Conservation (phyloP, 2,113 vertebrate genomes). For the Nannospalax galili region DNA sequence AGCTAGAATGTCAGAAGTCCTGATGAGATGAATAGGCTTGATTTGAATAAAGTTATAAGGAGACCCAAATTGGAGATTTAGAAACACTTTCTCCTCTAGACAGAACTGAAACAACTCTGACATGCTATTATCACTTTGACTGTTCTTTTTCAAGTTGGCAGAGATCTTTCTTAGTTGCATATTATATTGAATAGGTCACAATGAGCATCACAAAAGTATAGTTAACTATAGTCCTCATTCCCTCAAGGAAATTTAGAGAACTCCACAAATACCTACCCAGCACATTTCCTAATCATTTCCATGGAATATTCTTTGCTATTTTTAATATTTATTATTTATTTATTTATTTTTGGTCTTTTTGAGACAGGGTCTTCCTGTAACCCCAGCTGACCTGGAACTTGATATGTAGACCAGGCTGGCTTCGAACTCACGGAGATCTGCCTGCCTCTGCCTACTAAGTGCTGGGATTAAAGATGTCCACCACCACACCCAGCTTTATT, state of each 20-base stretch:
- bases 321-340: too few species aligned
- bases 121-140: not conserved
- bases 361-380: too few species aligned
- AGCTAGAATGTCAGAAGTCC: not conserved
- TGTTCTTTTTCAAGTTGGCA: conserved; percentile 32
- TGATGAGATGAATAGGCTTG: too few species aligned
- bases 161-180: conserved; percentile 27
- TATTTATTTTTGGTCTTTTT: too few species aligned
- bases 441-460: too few species aligned
- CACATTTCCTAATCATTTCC: conserved; percentile 42
- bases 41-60: not conserved
- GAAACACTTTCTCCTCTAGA: not conserved
- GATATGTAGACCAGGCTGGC: too few species aligned
- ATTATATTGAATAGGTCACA: conserved; percentile 35
- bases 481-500: too few species aligned
- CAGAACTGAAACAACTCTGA: not conserved
- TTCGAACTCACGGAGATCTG: too few species aligned
- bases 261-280: conserved; percentile 44
- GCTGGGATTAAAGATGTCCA: too few species aligned
- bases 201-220: conserved; percentile 48
- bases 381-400: too few species aligned
- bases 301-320: too few species aligned
- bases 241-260: conserved; percentile 52
- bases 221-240: conserved; percentile 55
- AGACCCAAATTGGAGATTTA: not conserved